Percentiles rank a stretch among this genome's conserved stretches.
Evolutionary conservation across 2,113 vertebrate species (phyloP).

Genomic region (Macroglossus sobrinus): DNA sequence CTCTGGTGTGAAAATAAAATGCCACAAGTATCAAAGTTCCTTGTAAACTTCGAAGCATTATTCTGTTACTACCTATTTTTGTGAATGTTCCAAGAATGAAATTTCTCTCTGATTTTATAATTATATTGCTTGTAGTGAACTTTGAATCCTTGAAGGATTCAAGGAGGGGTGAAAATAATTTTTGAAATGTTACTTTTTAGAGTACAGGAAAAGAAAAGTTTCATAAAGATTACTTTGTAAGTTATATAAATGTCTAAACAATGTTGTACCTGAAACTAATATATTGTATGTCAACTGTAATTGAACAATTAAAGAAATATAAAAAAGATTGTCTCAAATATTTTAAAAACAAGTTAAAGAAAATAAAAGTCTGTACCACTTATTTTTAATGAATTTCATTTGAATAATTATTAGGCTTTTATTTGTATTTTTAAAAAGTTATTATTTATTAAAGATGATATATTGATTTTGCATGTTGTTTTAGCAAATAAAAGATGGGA

Average conservation of each 20-base stretch:
- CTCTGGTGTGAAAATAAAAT: constrained; percentile 15
- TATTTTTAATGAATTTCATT: background rate
- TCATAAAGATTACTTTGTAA: background rate
- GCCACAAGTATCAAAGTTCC: background rate
- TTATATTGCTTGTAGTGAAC: background rate
- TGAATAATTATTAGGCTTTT: background rate
- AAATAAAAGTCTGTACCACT: background rate
- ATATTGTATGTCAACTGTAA: too few relatives aligned
- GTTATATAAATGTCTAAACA: too few relatives aligned
- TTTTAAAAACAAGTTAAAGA: background rate
- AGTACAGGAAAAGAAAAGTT: background rate
- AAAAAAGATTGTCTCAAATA: background rate
- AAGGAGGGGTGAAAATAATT: background rate
- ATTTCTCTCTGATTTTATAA: background rate
- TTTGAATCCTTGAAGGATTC: background rate
- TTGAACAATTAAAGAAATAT: too few relatives aligned
- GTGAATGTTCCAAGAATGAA: background rate
- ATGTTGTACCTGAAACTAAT: too few relatives aligned
- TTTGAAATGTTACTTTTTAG: background rate
- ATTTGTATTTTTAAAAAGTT: background rate
- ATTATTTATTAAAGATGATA: background rate
- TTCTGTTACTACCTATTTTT: background rate
- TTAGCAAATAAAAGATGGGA: background rate
- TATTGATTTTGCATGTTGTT: background rate
- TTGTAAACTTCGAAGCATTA: background rate